phyloP scores from a whole-genome alignment of 92 coral and sea anemone genomes.

The Phenganax subtilis region DNA sequence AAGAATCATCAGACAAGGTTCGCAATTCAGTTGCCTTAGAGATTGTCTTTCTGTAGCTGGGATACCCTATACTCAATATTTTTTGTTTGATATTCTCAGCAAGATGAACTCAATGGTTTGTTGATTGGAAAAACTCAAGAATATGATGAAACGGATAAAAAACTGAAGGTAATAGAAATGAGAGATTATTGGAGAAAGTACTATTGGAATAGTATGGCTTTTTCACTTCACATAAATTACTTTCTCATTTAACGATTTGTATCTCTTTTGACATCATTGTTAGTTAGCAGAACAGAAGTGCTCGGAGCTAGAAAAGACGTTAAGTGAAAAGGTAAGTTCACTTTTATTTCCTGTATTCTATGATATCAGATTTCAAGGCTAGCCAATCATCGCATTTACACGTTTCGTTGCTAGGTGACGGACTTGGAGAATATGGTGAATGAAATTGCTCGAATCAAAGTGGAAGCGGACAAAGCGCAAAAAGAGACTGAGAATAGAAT shows the following conservation, averaged over 20 bases:
- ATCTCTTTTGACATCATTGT: background rate
- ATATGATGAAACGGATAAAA: slow-evolving; percentile 22
- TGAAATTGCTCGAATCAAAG: slow-evolving; percentile 41
- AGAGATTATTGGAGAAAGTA: background rate
- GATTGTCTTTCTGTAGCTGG: background rate
- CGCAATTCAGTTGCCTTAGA: background rate
- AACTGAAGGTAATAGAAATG: slow-evolving; percentile 6
- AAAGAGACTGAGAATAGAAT: slow-evolving; percentile 19
- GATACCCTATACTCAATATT: background rate
- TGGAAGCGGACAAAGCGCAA: slow-evolving; percentile 30
- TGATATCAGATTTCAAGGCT: background rate
- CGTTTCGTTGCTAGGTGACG: slow-evolving; percentile 34
- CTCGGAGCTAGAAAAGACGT: slow-evolving; percentile 22
- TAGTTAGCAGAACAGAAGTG: slow-evolving; percentile 31
- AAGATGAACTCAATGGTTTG: slow-evolving; percentile 30
- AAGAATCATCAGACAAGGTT: slow-evolving; percentile 59
- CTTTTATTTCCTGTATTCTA: background rate
- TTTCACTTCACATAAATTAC: background rate
- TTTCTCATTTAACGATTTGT: background rate
- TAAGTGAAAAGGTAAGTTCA: slow-evolving; percentile 18
- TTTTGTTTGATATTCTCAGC: background rate
- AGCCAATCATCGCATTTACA: background rate
- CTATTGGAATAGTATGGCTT: background rate
- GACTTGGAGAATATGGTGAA: slow-evolving; percentile 50
- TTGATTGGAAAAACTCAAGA: slow-evolving; percentile 25